Evolutionary conservation across 2,888 invertebrate species (phyloP).

Genomic region (Agapetus fuscipes): DNA sequence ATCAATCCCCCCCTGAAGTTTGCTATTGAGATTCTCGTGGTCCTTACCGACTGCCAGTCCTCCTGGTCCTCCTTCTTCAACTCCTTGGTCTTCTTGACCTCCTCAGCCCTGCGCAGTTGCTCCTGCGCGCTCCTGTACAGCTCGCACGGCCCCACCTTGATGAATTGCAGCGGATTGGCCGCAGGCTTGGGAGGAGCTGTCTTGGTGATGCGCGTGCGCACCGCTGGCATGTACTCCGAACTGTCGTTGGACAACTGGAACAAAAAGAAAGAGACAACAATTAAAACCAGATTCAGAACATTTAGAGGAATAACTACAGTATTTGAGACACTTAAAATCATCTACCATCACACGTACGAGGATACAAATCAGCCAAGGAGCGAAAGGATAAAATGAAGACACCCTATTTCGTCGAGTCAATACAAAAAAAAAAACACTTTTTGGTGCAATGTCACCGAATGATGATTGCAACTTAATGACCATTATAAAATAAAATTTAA

Average conservation of each 20-base stretch:
- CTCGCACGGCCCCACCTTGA: constrained; percentile 80
- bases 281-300: neutral
- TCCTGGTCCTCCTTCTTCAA: constrained; percentile 75
- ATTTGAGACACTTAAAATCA: too few species aligned
- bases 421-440: too few species aligned
- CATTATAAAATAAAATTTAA: too few species aligned
- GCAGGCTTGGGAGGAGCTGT: constrained; percentile 76
- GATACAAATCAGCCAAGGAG: too few species aligned
- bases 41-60: constrained; percentile 84
- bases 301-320: too few species aligned
- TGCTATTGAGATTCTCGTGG: too few species aligned
- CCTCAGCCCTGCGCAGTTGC: constrained; percentile 74
- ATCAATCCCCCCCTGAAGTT: too few species aligned
- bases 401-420: too few species aligned
- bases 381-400: too few species aligned
- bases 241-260: constrained; percentile 33
- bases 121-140: constrained; percentile 77
- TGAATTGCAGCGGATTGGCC: constrained; percentile 80
- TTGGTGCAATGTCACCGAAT: too few species aligned
- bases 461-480: too few species aligned
- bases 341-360: too few species aligned
- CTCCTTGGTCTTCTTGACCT: constrained; percentile 73
- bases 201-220: constrained; percentile 50
- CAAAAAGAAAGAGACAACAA: constrained; percentile 6
- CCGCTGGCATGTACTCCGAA: constrained; percentile 42